phyloP scores from a whole-genome alignment of 2,888 invertebrate species.

The Tenthredo notha region DNA sequence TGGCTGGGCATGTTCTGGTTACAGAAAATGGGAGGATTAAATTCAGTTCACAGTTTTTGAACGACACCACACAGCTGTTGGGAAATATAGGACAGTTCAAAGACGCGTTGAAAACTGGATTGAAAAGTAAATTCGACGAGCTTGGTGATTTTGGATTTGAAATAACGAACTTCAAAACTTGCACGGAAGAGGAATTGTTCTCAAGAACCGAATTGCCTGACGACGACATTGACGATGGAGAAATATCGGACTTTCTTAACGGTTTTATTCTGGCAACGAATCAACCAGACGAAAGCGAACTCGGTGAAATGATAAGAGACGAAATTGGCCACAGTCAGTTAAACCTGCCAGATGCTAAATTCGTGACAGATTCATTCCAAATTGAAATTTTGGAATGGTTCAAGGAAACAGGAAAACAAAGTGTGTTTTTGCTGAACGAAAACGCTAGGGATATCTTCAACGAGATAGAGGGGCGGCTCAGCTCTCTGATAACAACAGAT shows the following conservation, averaged over 20 bases:
- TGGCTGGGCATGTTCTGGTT: neutral
- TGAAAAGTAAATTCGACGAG: neutral
- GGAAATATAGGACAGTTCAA: neutral
- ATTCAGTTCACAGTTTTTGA: neutral
- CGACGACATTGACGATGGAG: neutral
- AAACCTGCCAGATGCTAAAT: neutral
- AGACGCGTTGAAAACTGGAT: neutral
- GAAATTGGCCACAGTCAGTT: neutral
- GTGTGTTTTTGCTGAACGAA: neutral
- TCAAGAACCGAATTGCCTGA: neutral
- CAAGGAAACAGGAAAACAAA: neutral
- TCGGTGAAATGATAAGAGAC: neutral
- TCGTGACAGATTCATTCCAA: neutral
- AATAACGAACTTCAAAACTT: neutral
- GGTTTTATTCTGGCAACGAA: neutral
- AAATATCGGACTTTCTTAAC: neutral
- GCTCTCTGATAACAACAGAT: neutral
- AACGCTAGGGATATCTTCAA: neutral
- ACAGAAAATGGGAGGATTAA: neutral
- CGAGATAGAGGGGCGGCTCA: slow-evolving; percentile 1
- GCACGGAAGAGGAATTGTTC: neutral
- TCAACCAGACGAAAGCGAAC: neutral
- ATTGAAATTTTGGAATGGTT: neutral
- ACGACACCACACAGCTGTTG: neutral
- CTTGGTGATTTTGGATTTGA: neutral